Conservation (phyloP, 2,888 invertebrate species). For the Mimumesa dahlbomi region DNA sequence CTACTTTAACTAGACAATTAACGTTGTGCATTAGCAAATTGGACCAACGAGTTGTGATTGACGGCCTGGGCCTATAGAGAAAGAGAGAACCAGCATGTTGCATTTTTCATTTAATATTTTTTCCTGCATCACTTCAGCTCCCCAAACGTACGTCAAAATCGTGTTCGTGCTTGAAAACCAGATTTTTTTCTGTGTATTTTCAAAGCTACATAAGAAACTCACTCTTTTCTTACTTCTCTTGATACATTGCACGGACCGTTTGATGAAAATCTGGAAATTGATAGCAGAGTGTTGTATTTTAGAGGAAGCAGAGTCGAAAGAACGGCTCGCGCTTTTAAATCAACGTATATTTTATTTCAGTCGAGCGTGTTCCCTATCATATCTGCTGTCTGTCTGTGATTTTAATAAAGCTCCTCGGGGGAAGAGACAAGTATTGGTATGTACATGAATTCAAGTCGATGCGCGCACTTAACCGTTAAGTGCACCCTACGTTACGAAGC, state of each 20-base stretch:
- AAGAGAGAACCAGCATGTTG: not conserved
- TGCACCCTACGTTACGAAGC: slow-evolving; percentile 24
- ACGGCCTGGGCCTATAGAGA: slow-evolving; percentile 22
- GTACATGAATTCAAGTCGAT: slow-evolving; percentile 28
- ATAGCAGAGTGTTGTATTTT: not conserved
- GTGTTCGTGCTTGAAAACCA: too few species aligned
- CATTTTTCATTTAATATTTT: slow-evolving; percentile 11
- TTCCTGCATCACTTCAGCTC: too few species aligned
- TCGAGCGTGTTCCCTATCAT: slow-evolving; percentile 31
- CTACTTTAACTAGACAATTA: slow-evolving; percentile 60
- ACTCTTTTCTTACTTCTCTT: too few species aligned
- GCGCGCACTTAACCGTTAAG: slow-evolving; percentile 42
- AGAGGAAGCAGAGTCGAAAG: not conserved
- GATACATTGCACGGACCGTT: too few species aligned
- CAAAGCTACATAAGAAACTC: too few species aligned
- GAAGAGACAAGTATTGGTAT: slow-evolving; percentile 30
- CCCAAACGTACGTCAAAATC: too few species aligned
- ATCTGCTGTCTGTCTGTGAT: slow-evolving; percentile 51
- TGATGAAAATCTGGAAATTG: not conserved
- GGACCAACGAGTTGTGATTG: slow-evolving; percentile 62
- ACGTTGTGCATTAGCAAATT: slow-evolving; percentile 62
- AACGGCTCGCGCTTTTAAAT: slow-evolving; percentile 7
- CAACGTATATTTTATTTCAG: slow-evolving; percentile 29
- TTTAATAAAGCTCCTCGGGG: slow-evolving; percentile 51
- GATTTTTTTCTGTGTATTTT: too few species aligned